Base-by-base conservation (phyloP, 2,797 vertebrate species). In the Kryptopterus vitreolus region DNA sequence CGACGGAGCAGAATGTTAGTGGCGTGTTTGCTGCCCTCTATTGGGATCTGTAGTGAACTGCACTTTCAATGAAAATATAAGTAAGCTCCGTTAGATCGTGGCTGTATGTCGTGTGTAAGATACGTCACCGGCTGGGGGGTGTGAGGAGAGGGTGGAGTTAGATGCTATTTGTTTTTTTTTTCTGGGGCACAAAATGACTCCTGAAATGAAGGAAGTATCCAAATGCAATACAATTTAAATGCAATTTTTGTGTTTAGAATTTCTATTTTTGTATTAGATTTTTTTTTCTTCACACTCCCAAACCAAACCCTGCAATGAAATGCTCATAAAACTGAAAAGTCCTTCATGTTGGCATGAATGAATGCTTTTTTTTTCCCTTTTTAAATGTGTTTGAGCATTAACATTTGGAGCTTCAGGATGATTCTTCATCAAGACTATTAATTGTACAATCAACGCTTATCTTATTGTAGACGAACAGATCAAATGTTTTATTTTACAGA, bases 321-420 rank as follows among this genome's bases (percentile, higher is more conserved):
- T 72, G 55, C 50, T 53, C 48, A 52, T 6, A 52, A 70, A 18
- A 38, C 62, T 55, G 76, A 33, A 77, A 65, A 38, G 9, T 22
- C 11, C 26, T 7, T 29, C 13, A 10, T 53, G 4, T 35, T 62
- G 7, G 46, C 68, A 13, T 3, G 24, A 63, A 52, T 1, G 6
- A 50, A 8, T 68, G 8, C 18, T 1, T 52, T 11, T 66, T 48
- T 48, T 26, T 24, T 3, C 5, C 3, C 33, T 2, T 18, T 18
- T 62, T 31, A 18, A 1, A 4, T 59, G 2, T 69, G 13, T 50
- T 70, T 70, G 12, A 71, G 50, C 50, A 35, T 55, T 71, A 53
- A 71, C 38, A 43, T 43, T 43, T 43, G 8, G 10, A 43, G 20
- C 22, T 26, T 24, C 33, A 71, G 12, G n/a, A n/a, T n/a, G n/a